Evolutionary conservation across 2,113 vertebrate genomes (phyloP), one percentile per base, ranked within the genome.

Genomic region (Notarius quadriscutis): DNA sequence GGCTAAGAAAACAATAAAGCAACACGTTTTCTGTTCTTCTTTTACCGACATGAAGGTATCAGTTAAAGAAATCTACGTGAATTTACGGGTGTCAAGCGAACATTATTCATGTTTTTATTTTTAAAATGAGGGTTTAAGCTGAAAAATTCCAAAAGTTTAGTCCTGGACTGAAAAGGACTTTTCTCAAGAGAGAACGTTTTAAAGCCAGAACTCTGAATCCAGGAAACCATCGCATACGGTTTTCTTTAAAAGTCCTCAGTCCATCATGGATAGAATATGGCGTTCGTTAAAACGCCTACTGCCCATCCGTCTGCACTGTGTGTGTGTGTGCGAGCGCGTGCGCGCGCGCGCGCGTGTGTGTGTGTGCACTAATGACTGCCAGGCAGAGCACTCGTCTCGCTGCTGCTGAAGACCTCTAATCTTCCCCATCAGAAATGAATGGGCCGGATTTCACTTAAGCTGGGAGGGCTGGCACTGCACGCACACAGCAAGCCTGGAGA

Each of bases 391-490:
- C 89, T 87, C 80, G 86, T 67, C 82, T 86, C 85, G 83, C 83
- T 90, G 86, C 87, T 83, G 85, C 86, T 88, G 88, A 91, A 89
- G 86, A 87, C 62, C 58, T 86, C 79, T 93, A 90, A 92, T 91
- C 92, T 91, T 87, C 87, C 87, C 78, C 88, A 88, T 90, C 89
- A 88, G 88, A 87, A 91, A 86, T 81, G 85, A 90, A 88, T 88
- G 86, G 91, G 88, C 74, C 62, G 88, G 89, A 91, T 90, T 91
- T 90, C 87, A 89, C 88, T 91, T 87, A 89, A 89, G 84, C 88
- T 88, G 82, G 88, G 77, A 88, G 88, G 75, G 85, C 83, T 84
- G 88, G 79, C 85, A 75, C 78, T 84, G 81, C n/a, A 67, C 41
- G 41, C 81, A 85, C 78, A 80, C 85, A 86, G 84, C 78, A 67